Base-by-base conservation (phyloP, 2,888 invertebrate species). In the Phyllotreta cruciferae region DNA sequence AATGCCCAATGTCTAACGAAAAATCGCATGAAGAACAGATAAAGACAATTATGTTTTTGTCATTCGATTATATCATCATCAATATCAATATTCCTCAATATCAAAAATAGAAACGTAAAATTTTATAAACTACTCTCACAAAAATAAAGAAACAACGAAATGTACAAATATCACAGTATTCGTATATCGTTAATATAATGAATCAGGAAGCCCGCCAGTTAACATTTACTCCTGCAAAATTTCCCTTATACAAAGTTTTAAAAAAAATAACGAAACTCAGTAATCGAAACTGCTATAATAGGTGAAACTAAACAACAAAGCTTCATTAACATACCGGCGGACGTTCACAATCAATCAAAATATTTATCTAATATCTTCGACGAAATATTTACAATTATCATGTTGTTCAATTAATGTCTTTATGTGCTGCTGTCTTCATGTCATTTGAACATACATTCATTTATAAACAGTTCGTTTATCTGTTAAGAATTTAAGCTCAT, bases 91-190 rank as follows among this genome's bases (percentile, higher is more conserved):
- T 63, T 66, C 69, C 58, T 67, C 67, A 67, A 71, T 75, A 75
- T 75, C 75, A 75, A 75, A 75, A 75, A 74, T 75, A 75, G 71
- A 74, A 24, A 69, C 63, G 62, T 69, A 66, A 47, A 68, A 66
- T 69, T n/a, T 70, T 71, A 74, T 68, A 62, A 69, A 69, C 69
- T 70, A 71, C 67, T 71, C 70, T 72, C 70, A 68, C 69, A 72
- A 71, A 73, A 73, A 71, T 70, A 72, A 67, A 74, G 71, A 73
- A 74, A 71, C 68, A 75, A 77, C 74, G 72, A 73, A 75, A 75
- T 74, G 73, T 76, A 74, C 75, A 78, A 78, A 78, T 79, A 79
- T 79, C 79, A 79, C 79, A 79, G 79, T 77, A 76, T 76, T 73
- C 74, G 71, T 71, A 73, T 72, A 69, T 73, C 73, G 70, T 73